phyloP scores from a whole-genome alignment of 2,888 invertebrate species.

The Apotomis capreana region DNA sequence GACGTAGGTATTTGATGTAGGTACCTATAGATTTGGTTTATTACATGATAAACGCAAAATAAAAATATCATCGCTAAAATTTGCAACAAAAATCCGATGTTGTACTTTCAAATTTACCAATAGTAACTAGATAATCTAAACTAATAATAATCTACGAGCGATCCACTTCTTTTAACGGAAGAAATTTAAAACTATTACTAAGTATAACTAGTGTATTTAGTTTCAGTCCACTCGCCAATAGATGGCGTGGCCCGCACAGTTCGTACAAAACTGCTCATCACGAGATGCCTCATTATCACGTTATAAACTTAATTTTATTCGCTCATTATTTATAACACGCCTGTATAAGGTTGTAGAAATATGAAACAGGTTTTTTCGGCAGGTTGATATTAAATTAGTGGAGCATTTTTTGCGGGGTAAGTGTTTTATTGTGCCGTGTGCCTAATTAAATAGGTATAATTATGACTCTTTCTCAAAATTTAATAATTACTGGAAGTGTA shows the following conservation, averaged over 20 bases:
- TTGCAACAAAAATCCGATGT: no score
- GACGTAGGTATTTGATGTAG: neutral
- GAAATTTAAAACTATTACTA: neutral
- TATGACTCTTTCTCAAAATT: neutral
- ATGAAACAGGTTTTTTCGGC: slow-evolving; percentile 26
- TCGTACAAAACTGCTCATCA: neutral
- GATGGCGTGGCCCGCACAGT: slow-evolving; percentile 59
- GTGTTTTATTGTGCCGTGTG: slow-evolving; percentile 18
- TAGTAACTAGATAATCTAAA: neutral
- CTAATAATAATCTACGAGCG: neutral
- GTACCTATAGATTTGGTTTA: no score
- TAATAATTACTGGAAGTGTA: neutral
- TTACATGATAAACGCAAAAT: neutral
- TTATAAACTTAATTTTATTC: slow-evolving; percentile 33
- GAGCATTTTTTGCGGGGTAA: slow-evolving; percentile 2
- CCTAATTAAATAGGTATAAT: slow-evolving; percentile 7
- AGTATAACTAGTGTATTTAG: neutral
- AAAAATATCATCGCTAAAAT: neutral
- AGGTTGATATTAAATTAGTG: slow-evolving; percentile 29
- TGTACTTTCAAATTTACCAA: neutral
- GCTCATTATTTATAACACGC: slow-evolving; percentile 26
- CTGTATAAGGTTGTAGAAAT: slow-evolving; percentile 15
- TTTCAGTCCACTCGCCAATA: slow-evolving; percentile 59
- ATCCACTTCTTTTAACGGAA: no score
- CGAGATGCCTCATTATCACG: slow-evolving; percentile 33